Evolutionary conservation across 2,888 invertebrate genomes (phyloP), one percentile per base, ranked within the genome.

Genomic region (Heliconius erato): DNA sequence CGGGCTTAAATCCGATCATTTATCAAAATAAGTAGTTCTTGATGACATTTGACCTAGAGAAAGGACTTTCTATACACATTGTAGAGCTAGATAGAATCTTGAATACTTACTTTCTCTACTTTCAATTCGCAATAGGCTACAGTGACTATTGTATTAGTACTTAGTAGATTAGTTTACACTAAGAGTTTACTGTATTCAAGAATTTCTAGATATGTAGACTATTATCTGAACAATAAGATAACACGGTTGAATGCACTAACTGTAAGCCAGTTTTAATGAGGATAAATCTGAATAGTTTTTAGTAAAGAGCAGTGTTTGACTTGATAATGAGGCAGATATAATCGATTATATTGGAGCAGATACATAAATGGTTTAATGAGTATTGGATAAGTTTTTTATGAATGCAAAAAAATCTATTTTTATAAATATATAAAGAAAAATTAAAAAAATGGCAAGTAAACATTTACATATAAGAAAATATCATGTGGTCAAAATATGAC

Each of bases 221-320:
- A 80, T 35, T 49, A 0, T 74, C n/a, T 59, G 68, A 67, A 16
- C 49, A 44, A 49, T 68, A 54, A 76, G 59, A 81, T 44, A 59
- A 79, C 79, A 83, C 81, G 54, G 76, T 83, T 79, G 80, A 80
- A 67, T 80, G 83, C 83, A 85, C 85, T 77, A 80, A 83, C 79
- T n/a, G n/a, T 76, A 32, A 83, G 83, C 82, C 83, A 81, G 74
- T 74, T 79, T 79, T 67, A 80, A 80, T 82, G 84, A 72, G 82
- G 80, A 84, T 84, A 80, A 54, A 82, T 84, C 79, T 76, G n/a
- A 74, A 79, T 74, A 19, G 49, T 35, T 19, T 23, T 81, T n/a
- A 72, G 65, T 44, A 65, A 5, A 23, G 7, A 40, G 14, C 0
- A 32, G 35, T 76, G 35, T 35, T 76, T 76, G 63, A 63, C 32